Evolutionary conservation across 2,888 invertebrate species (phyloP).

Genomic region (Agonopterix subpropinquella): DNA sequence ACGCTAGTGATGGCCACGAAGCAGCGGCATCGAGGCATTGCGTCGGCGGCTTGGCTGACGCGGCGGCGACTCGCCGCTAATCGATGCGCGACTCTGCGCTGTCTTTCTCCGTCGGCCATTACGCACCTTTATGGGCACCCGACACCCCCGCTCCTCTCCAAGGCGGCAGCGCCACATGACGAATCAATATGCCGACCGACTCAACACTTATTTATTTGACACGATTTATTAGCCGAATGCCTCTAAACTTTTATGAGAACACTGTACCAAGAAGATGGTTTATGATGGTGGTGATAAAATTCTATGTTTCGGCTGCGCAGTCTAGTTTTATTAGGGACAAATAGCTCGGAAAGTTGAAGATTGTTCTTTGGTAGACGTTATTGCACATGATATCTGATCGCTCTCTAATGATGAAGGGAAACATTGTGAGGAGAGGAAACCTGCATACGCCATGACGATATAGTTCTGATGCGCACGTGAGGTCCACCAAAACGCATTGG

Average conservation of each 20-base stretch:
- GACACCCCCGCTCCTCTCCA: slow-evolving; percentile 50
- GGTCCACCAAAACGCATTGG: too few species aligned
- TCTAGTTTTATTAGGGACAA: slow-evolving; percentile 66
- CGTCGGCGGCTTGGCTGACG: slow-evolving; percentile 70
- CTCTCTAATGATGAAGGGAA: too few species aligned
- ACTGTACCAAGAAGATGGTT: slow-evolving; percentile 49
- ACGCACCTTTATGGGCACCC: slow-evolving; percentile 84
- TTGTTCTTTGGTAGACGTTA: neutral
- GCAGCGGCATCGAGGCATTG: slow-evolving; percentile 29
- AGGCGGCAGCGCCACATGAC: slow-evolving; percentile 69
- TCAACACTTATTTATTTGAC: slow-evolving; percentile 76
- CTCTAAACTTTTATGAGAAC: slow-evolving; percentile 69
- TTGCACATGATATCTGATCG: too few species aligned
- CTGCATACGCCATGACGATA: too few species aligned
- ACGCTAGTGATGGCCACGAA: slow-evolving; percentile 6
- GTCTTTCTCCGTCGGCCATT: slow-evolving; percentile 82
- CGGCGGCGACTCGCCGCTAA: slow-evolving; percentile 75
- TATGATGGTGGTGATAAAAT: slow-evolving; percentile 68
- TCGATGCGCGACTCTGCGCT: slow-evolving; percentile 83
- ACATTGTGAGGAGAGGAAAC: too few species aligned
- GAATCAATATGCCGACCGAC: slow-evolving; percentile 76
- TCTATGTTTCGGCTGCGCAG: slow-evolving; percentile 49
- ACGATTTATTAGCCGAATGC: slow-evolving; percentile 75
- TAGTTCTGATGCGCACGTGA: too few species aligned
- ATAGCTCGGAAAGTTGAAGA: slow-evolving; percentile 40